Conservation (phyloP, 2,113 vertebrate species). For the Dicerorhinus sumatrensis region DNA sequence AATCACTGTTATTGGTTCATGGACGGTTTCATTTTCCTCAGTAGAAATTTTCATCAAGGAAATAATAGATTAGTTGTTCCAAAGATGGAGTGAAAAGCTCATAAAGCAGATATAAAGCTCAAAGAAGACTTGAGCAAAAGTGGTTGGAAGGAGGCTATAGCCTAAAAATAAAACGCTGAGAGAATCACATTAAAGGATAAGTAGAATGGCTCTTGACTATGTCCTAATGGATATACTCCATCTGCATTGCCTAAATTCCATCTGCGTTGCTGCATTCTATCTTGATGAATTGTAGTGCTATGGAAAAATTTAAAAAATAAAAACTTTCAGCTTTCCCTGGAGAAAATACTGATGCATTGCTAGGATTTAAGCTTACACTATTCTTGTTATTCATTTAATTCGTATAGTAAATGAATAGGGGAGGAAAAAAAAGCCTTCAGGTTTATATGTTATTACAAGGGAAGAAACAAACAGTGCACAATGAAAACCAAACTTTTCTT, state of each 20-base stretch:
- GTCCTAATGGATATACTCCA: background rate
- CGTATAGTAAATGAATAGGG: background rate
- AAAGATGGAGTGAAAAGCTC: constrained; percentile 15
- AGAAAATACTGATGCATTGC: background rate
- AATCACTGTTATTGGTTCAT: background rate
- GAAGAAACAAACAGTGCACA: background rate
- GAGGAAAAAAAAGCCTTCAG: background rate
- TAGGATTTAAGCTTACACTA: background rate
- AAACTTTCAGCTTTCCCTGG: background rate
- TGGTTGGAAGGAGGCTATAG: background rate
- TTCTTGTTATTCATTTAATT: constrained; percentile 37
- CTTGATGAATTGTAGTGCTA: background rate
- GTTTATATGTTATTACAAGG: background rate
- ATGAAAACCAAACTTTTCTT: background rate
- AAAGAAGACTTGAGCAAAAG: constrained; percentile 21
- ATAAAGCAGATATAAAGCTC: constrained; percentile 18
- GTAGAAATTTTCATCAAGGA: constrained; percentile 23
- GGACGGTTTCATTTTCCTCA: background rate
- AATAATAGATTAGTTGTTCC: constrained; percentile 33
- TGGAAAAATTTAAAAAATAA: constrained; percentile 21
- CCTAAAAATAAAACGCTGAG: constrained; percentile 40
- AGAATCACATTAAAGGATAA: constrained; percentile 15
- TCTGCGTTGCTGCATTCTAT: background rate
- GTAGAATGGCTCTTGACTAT: background rate
- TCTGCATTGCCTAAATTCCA: background rate